These are phyloP conservation scores for Cranoglanis bouderius DNA, from an alignment of 2,113 vertebrate species.

Conservation along the genomic window DNA sequence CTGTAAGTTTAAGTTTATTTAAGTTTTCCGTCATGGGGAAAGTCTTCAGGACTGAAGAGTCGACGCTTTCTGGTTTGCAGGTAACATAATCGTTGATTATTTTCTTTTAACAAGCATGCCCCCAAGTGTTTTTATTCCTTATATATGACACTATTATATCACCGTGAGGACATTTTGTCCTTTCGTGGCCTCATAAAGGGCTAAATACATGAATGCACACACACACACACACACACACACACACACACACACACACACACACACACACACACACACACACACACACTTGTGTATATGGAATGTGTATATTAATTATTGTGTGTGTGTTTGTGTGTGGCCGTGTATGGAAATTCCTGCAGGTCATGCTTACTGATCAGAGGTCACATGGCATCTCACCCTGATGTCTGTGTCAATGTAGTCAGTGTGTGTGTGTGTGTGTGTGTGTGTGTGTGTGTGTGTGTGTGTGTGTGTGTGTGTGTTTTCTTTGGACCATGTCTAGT, in stretches of 20 bases:
- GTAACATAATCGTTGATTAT: not conserved
- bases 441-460: slow-evolving; percentile 14
- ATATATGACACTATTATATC: not conserved
- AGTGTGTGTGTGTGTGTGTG: slow-evolving; percentile 5
- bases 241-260: slow-evolving; percentile 39
- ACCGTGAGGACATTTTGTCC: not conserved
- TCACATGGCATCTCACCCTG: not conserved
- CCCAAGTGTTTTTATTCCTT: not conserved
- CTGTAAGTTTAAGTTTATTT: not conserved
- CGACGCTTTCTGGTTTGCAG: not conserved
- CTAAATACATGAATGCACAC: not conserved
- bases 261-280: slow-evolving; percentile 33
- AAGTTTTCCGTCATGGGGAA: not conserved
- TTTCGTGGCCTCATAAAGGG: not conserved
- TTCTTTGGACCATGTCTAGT: not conserved
- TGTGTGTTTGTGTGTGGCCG: not conserved
- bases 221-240: slow-evolving; percentile 35
- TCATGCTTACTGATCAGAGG: slow-evolving; percentile 39
- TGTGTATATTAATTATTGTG: not conserved
- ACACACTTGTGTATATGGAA: not conserved
- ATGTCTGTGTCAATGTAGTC: not conserved
- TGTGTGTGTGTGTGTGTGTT: not conserved
- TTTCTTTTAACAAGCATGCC: not conserved
- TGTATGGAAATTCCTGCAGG: slow-evolving; percentile 23
- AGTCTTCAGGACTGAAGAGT: too few species aligned